Evolutionary conservation across 2,113 vertebrate genomes (phyloP).

Genomic region (Tetrao urogallus): DNA sequence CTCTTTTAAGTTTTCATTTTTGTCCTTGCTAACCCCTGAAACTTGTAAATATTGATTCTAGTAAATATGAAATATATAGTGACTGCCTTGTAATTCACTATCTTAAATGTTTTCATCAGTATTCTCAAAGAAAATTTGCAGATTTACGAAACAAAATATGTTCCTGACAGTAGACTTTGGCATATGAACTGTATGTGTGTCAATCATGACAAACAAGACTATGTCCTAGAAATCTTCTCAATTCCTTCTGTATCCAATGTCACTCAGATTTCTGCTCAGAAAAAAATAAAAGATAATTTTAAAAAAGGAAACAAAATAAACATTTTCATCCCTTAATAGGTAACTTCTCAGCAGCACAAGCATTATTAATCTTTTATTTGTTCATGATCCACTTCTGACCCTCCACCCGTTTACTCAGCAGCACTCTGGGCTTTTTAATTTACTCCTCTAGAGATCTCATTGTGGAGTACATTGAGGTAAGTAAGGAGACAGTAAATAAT

Average conservation of each 20-base stretch:
- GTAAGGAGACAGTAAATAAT: neutral
- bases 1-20: neutral
- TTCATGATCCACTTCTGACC: neutral
- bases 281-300: neutral
- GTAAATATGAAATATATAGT: neutral
- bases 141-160: neutral
- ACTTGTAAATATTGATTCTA: neutral
- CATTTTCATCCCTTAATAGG: neutral
- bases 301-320: neutral
- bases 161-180: neutral
- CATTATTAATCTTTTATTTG: neutral
- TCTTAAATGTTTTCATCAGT: neutral
- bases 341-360: neutral
- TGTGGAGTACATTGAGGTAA: neutral
- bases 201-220: neutral
- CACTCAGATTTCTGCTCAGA: neutral
- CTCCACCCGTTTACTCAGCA: neutral
- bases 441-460: neutral
- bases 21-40: neutral
- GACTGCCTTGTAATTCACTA: neutral
- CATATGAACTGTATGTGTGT: neutral
- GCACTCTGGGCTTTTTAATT: neutral
- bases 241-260: neutral
- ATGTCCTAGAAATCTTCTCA: neutral
- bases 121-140: neutral